phyloP scores from a whole-genome alignment of 1,140 invertebrate species.

The Drosophila funebris region DNA sequence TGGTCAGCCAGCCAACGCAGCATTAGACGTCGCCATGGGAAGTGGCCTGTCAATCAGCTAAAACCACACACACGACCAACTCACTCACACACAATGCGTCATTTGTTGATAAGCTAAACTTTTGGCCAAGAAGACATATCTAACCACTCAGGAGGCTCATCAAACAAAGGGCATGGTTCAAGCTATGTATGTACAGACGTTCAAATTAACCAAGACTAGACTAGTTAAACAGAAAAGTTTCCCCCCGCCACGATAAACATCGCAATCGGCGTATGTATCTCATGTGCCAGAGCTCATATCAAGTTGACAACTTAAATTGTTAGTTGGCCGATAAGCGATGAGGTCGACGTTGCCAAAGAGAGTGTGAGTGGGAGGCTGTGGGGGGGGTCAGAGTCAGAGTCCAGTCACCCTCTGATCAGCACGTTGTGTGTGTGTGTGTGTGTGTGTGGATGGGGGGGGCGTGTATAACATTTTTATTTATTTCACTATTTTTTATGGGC shows the following conservation, averaged over 20 bases:
- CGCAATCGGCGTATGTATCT: constrained; percentile 20
- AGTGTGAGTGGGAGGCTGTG: too few species aligned
- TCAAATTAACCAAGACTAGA: constrained; percentile 71
- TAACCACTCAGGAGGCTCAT: constrained; percentile 28
- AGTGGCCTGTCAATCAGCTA: constrained; percentile 50
- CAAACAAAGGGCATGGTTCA: constrained; percentile 52
- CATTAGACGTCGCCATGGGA: constrained; percentile 13
- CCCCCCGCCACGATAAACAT: constrained; percentile 42
- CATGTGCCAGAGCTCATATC: constrained; percentile 28
- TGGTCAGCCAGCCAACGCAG: constrained; percentile 20
- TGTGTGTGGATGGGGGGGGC: too few species aligned
- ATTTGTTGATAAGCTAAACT: constrained; percentile 76
- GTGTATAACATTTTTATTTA: constrained; percentile 77
- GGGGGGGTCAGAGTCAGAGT: background rate
- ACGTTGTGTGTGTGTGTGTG: too few species aligned
- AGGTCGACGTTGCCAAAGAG: background rate
- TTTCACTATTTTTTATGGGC: constrained; percentile 75
- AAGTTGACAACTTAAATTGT: constrained; percentile 79
- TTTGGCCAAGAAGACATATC: constrained; percentile 48
- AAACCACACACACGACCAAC: constrained; percentile 30
- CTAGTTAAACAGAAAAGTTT: constrained; percentile 77
- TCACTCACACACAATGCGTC: constrained; percentile 43
- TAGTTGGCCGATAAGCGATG: constrained; percentile 63
- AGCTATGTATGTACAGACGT: constrained; percentile 19
- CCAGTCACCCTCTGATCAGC: background rate